Conservation (phyloP, 2,888 invertebrate genomes). For the Hartigia nigra region DNA sequence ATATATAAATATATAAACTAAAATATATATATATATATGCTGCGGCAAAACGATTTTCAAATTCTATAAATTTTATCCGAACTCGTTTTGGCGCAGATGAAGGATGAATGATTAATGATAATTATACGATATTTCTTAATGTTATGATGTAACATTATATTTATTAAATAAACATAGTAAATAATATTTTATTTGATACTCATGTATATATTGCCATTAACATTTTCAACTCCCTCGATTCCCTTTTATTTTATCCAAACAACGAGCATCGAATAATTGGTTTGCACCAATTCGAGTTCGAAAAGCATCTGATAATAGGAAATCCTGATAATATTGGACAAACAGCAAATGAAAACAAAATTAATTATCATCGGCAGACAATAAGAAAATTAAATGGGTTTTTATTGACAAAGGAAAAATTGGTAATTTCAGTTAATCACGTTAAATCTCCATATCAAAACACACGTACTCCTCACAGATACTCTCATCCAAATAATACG, state of each 20-base stretch:
- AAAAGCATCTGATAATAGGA: background rate
- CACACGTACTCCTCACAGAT: background rate
- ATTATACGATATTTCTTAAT: conserved; percentile 52
- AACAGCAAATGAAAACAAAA: background rate
- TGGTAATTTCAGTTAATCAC: background rate
- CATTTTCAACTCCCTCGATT: background rate
- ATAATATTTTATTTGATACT: conserved; percentile 35
- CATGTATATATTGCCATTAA: background rate
- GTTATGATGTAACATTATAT: conserved; percentile 60
- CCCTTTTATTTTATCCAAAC: conserved; percentile 12
- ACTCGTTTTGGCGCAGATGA: conserved; percentile 31
- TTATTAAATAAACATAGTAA: conserved; percentile 57
- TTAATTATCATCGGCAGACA: background rate
- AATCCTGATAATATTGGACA: background rate
- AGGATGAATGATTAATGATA: conserved; percentile 34
- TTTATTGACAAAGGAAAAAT: background rate
- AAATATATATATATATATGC: conserved; percentile 29
- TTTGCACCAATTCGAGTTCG: background rate
- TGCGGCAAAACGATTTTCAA: conserved; percentile 5
- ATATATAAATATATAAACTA: conserved; percentile 32
- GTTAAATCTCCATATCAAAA: background rate
- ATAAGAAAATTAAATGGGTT: background rate
- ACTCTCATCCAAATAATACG: background rate
- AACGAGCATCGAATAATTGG: conserved; percentile 12
- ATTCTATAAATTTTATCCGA: conserved; percentile 26